Base-by-base conservation (phyloP, 2,113 vertebrate species). In the Gadus macrocephalus region DNA sequence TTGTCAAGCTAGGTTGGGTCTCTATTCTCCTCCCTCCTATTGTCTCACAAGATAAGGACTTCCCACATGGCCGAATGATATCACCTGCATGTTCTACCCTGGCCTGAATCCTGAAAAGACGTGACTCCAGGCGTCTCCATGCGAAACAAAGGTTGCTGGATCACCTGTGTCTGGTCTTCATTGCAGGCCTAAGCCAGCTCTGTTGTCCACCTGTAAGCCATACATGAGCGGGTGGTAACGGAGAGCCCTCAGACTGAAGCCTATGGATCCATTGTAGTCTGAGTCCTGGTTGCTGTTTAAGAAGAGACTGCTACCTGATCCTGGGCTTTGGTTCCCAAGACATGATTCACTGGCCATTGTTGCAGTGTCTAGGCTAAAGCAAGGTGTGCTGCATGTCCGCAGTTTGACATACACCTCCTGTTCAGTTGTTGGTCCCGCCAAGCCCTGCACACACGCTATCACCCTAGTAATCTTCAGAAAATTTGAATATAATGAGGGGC, bases 261-360 rank as follows among this genome's bases (percentile, higher is more conserved):
- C 74, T 74, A 70, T 76, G 17, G 58, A 68, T 73, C 42, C 22
- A 20, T 75, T 79, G 73, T 74, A 31, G 64, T 67, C 42, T 67
- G 58, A 35, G 60, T 61, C 61, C 58, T 20, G 12, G 61, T 3
- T 60, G 58, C 53, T 25, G 67, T 49, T 69, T 15, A 65, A 62
- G 69, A 31, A 49, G 31, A 8, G 38, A 42, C 53, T 15, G 81
- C 35, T n/a, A 74, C 42, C 68, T 64, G 84, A 81, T 83, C 76
- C 75, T 4, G 16, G 42, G 22, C 73, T 78, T 49, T 83, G 75
- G 72, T 81, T 64, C 61, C 55, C 15, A n/a, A n/a, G 55, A 58
- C 16, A 58, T 14, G n/a, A 9, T 58, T n/a, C n/a, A n/a, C 55
- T 49, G 42, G 42, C 12, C 2, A 7, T 2, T 49, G 42, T 49